Evolutionary conservation across 2,113 vertebrate genomes (phyloP).

Genomic region (Etheostoma cragini): DNA sequence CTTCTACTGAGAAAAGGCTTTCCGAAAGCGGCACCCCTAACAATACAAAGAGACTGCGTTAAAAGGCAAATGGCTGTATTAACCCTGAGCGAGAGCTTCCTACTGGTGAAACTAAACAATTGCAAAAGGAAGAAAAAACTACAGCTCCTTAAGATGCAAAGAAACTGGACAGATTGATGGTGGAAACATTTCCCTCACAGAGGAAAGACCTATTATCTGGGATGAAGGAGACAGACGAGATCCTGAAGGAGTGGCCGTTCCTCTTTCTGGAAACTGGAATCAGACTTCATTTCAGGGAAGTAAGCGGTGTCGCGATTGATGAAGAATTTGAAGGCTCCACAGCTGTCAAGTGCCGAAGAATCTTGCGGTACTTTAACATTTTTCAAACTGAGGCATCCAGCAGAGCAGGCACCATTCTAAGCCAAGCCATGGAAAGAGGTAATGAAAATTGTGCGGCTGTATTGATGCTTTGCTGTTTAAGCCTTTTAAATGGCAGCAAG

Average conservation of each 20-base stretch:
- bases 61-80: neutral
- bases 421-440: too few species aligned
- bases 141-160: neutral
- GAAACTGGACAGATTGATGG: neutral
- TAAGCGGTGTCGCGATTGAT: too few species aligned
- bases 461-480: too few species aligned
- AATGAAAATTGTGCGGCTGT: too few species aligned
- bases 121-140: neutral
- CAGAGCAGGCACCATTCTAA: too few species aligned
- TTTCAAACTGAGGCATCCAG: too few species aligned
- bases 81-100: neutral
- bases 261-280: neutral
- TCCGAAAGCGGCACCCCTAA: neutral
- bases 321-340: too few species aligned
- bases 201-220: neutral
- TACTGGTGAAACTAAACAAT: neutral
- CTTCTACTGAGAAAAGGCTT: neutral
- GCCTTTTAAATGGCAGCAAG: too few species aligned
- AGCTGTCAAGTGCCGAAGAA: too few species aligned
- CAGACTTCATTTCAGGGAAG: neutral
- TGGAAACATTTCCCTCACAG: neutral
- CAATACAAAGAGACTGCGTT: neutral
- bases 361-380: too few species aligned
- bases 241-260: slow-evolving; percentile 6
- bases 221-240: neutral